Base-by-base conservation (phyloP, 30 jellyfish, hydroid and myxozoan species). In the Pseudorhiza aurosa region DNA sequence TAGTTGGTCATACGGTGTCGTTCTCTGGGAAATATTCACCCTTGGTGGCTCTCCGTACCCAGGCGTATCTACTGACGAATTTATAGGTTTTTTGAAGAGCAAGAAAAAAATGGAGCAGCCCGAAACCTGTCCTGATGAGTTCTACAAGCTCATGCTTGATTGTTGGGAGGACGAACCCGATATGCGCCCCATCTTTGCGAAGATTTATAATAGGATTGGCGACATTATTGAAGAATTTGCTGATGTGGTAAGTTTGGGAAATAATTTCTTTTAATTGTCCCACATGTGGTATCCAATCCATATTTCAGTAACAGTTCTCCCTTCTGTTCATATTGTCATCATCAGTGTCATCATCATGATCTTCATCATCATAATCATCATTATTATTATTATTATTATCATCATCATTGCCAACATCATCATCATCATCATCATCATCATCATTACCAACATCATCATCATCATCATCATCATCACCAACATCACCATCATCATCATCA, bases 1-100 rank as follows among this genome's bases (percentile, higher is more conserved):
- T 45, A 94, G 99, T 14, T 94, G 99, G 99, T 94, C 99, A 1
- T 94, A 19, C 74, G 99, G 99, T 31, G 87, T 94, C 30, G 85
- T 94, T 7, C 87, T 94, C 0, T 94, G 99, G 99, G 99, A 94
- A 83, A 74, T 77, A 28, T 87, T 82, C 65, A 94, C 99, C 18
- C 81, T 94, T 39, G 99, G 99, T 14, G 97, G 97, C 1, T 94
- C 99, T 58, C 99, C 99, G n/a, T 94, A 94, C 37, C 99, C 99
- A 18, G 99, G 99, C 40, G 37, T 94, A 59, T 72, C 96, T 1
- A 87, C 97, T 10, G 96, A 87, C 43, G 95, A 82, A 33, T 72
- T 94, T 32, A 32, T 82, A 29, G 29, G 64, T 29, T 87, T 30
- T 65, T 75, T 94, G 0, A 88, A 69, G 55, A 87, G 77, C 3